A percentile compares a stretch with the other conserved stretches of the same genome.
These are phyloP conservation scores for Sialis lutaria DNA, from an alignment of 2,888 invertebrate genomes.

Conservation along the genomic window DNA sequence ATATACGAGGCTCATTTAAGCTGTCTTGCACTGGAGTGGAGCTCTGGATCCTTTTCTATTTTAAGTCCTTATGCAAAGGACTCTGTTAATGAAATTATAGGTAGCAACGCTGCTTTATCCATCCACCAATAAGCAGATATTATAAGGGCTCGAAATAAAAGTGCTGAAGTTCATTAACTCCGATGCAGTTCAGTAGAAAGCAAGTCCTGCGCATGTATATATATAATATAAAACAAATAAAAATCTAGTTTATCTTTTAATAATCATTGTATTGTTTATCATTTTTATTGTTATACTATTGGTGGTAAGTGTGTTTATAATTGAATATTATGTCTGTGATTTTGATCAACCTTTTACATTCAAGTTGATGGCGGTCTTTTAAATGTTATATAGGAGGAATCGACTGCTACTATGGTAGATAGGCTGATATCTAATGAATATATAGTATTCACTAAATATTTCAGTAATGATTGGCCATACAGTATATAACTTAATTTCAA, in stretches of 20 bases:
- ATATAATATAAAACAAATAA: too few relatives aligned
- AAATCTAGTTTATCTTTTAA: too few relatives aligned
- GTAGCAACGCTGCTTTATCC: too few relatives aligned
- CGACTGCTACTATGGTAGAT: slow-evolving; percentile 1
- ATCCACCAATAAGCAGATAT: too few relatives aligned
- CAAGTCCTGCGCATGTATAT: too few relatives aligned
- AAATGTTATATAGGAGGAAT: slow-evolving; percentile 1
- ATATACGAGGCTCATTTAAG: not conserved
- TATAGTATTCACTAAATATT: not conserved
- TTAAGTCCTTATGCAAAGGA: too few relatives aligned
- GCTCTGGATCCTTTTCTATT: too few relatives aligned
- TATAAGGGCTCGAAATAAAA: too few relatives aligned
- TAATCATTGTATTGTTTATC: not conserved
- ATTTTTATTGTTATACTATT: slow-evolving; percentile 1
- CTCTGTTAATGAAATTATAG: too few relatives aligned
- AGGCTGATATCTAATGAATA: not conserved
- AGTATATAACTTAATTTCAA: not conserved
- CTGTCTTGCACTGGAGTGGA: too few relatives aligned
- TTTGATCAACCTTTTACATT: slow-evolving; percentile 3
- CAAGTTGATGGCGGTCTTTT: slow-evolving; percentile 2
- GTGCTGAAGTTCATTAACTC: too few relatives aligned
- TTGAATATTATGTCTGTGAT: slow-evolving; percentile 4
- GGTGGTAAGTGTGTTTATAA: slow-evolving; percentile 4
- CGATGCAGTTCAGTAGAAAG: too few relatives aligned
- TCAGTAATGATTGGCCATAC: not conserved